Conservation (phyloP, 92 coral and sea anemone species). For the Phenganax stokvisi region DNA sequence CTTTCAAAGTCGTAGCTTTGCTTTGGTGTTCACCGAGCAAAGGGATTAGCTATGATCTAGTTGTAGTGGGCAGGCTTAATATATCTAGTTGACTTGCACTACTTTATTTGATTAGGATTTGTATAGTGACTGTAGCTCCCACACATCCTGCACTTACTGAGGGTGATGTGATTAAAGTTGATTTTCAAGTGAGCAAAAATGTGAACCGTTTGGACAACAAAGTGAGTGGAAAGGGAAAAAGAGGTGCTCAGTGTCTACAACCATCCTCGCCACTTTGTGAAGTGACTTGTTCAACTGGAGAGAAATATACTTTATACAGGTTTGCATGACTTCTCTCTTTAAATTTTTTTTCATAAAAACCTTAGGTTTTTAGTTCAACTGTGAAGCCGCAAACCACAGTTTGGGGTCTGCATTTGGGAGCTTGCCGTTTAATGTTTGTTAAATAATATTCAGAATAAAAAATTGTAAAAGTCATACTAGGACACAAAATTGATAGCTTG, state of each 20-base stretch:
- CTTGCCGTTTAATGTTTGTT: too few species aligned
- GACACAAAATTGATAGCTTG: too few species aligned
- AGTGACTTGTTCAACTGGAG: conserved; percentile 70
- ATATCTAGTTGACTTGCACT: background rate
- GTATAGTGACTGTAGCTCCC: conserved; percentile 79
- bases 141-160: conserved; percentile 65
- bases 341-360: too few species aligned
- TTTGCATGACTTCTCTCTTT: conserved; percentile 15
- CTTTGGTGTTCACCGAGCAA: too few species aligned
- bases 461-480: too few species aligned
- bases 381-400: too few species aligned
- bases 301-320: conserved; percentile 71
- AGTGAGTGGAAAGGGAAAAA: conserved; percentile 88
- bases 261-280: conserved; percentile 73
- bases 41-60: too few species aligned
- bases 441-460: too few species aligned
- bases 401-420: too few species aligned
- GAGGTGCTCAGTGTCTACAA: conserved; percentile 72
- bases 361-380: too few species aligned
- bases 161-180: conserved; percentile 52
- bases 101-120: conserved; percentile 50
- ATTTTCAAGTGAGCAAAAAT: conserved; percentile 79
- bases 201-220: conserved; percentile 86
- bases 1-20: too few species aligned
- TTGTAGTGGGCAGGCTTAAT: too few species aligned